Conservation (phyloP, 2,888 invertebrate species). For the Drosophila gaucha region DNA sequence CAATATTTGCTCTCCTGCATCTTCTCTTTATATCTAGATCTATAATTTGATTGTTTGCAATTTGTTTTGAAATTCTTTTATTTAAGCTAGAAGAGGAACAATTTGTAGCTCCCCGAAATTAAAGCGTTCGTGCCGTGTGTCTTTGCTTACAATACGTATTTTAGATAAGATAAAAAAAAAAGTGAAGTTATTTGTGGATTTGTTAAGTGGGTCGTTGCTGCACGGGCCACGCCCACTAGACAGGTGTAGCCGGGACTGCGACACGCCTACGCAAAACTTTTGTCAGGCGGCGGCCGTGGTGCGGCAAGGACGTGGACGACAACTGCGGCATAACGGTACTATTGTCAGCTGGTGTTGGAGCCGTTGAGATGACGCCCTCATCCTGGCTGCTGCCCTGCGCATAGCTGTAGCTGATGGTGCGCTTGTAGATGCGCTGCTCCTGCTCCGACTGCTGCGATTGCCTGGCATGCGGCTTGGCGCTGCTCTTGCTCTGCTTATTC, state of each 20-base stretch:
- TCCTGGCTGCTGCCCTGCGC: slow-evolving; percentile 31
- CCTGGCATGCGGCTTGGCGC: slow-evolving; percentile 6
- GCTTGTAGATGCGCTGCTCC: slow-evolving; percentile 76
- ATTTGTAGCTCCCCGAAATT: not conserved
- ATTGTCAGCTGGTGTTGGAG: not conserved
- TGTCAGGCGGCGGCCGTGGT: not conserved
- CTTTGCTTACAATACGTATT: too few species aligned
- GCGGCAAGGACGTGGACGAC: not conserved
- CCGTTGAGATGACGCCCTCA: not conserved
- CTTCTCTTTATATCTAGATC: too few species aligned
- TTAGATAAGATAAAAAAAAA: slow-evolving; percentile 4
- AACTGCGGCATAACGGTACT: not conserved
- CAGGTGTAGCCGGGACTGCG: not conserved
- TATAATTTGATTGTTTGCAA: too few species aligned
- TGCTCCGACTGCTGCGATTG: slow-evolving; percentile 47
- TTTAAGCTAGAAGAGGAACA: not conserved
- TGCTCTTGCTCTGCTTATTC: slow-evolving; percentile 19
- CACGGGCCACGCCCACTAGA: slow-evolving; percentile 2
- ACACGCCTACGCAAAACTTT: slow-evolving; percentile 22
- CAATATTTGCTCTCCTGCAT: too few species aligned
- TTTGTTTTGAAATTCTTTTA: not conserved
- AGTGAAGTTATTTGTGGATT: not conserved
- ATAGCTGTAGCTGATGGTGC: slow-evolving; percentile 76
- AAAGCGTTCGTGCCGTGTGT: too few species aligned
- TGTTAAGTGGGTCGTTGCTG: not conserved